Evolutionary conservation across 2,113 vertebrate species (phyloP), one percentile per base, ranked within the genome.

Genomic region (Orycteropus afer): DNA sequence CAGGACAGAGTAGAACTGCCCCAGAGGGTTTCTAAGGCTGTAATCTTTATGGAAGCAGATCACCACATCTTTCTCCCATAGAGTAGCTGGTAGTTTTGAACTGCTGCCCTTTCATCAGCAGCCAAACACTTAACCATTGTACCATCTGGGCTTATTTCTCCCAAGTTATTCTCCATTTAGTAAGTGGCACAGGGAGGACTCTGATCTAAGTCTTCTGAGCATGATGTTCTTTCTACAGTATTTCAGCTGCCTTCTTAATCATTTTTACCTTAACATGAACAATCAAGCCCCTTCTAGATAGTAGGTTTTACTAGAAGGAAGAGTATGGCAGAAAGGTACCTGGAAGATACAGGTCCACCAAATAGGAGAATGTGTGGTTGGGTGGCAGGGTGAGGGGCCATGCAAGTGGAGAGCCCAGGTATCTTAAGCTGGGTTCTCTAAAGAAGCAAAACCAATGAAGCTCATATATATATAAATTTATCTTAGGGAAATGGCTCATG

Each of bases 291-390:
- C 82, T 81, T 65, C 27, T 29, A 82, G 93, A 91, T 14, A 86
- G n/a, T n/a, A 89, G 47, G 29, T 42, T 63, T 55, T 63, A 40
- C n/a, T 67, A 1, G 8, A 76, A 55, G 40, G 42, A 71, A 12
- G 15, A 40, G 13, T 10, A 9, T 0, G 7, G 49, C 42, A 40
- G 42, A 12, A 47, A 17, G 2, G 45, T 12, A 6, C 17, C 67
- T 74, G 23, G 17, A 76, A 61, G 74, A 81, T 42, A 23, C 49
- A 61, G 89, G 27, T 17, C 81, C 23, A 42, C 18, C 29, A 17
- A 11, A 11, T 0, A 1, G 37, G 49, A 45, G 14, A 7, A n/a
- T n/a, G 17, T n/a, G 40, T 3, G 20, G 47, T 0, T 12, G 27
- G 18, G 27, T 1, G 49, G 12, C 20, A 14, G 34, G 37, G 17